Percentiles rank a stretch among this genome's conserved stretches.
Evolutionary conservation across 1,140 invertebrate species (phyloP).

Genomic region (Cydia pomonella): DNA sequence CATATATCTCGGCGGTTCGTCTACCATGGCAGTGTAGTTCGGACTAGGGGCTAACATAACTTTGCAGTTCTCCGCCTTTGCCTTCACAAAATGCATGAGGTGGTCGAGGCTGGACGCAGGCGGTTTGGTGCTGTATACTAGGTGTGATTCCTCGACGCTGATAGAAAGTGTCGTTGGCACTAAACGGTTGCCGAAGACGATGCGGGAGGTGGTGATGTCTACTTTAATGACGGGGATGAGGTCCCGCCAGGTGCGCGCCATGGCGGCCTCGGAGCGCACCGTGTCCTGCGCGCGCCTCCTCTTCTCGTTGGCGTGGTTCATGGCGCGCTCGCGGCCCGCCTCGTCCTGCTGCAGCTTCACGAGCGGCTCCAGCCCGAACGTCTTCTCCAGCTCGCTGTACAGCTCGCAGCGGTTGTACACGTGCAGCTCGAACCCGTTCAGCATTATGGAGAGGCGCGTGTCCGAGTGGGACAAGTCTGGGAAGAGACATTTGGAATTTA

Average conservation of each 20-base stretch:
- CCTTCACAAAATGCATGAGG: conserved; percentile 98
- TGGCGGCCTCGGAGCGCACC: conserved; percentile 87
- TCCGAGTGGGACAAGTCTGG: conserved; percentile 97
- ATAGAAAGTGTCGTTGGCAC: conserved; percentile 96
- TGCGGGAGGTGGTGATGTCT: conserved; percentile 93
- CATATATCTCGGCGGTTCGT: conserved; percentile 98
- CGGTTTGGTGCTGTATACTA: conserved; percentile 97
- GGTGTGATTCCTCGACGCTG: conserved; percentile 96
- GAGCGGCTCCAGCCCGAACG: conserved; percentile 91
- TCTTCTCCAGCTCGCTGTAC: conserved; percentile 93
- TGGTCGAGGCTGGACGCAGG: conserved; percentile 95
- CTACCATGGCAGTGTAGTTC: conserved; percentile 95
- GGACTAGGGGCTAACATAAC: conserved; percentile 96
- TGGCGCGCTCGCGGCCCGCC: conserved; percentile 80
- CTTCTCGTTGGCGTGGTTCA: conserved; percentile 83
- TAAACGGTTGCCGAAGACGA: conserved; percentile 98
- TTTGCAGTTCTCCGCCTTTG: conserved; percentile 96
- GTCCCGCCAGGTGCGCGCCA: conserved; percentile 95
- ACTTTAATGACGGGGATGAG: conserved; percentile 98
- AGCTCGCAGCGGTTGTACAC: conserved; percentile 96
- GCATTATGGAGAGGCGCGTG: conserved; percentile 94
- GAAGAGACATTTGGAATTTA: conserved; percentile 47
- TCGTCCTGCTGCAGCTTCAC: conserved; percentile 85
- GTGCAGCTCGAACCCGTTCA: conserved; percentile 98
- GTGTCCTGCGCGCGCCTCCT: conserved; percentile 82